Percentiles rank a stretch among this genome's conserved stretches.
These are phyloP conservation scores for Bombyx mori DNA, from an alignment of 1,140 invertebrate species.

Conservation along the genomic window DNA sequence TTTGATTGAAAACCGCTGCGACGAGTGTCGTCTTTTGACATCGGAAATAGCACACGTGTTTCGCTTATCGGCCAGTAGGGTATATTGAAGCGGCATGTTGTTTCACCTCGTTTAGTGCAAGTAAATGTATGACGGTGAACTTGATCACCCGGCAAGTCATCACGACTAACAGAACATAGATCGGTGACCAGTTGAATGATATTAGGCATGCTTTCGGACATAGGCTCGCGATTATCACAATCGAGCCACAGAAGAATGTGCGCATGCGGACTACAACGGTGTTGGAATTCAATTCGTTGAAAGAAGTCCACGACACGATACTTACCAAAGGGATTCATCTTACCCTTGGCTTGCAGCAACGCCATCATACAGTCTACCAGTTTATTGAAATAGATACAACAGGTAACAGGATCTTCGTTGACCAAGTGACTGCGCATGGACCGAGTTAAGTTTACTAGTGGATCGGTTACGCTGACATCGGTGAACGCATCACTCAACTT, in stretches of 20 bases:
- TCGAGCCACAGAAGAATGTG: conserved; percentile 27
- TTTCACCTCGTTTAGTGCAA: conserved; percentile 17
- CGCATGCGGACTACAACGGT: conserved; percentile 28
- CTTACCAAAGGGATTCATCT: conserved; percentile 2
- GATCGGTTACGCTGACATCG: background rate
- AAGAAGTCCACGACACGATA: conserved; percentile 1
- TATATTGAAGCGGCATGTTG: conserved; percentile 1
- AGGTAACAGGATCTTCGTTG: conserved; percentile 3
- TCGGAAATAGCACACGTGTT: conserved; percentile 20
- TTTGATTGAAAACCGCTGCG: conserved; percentile 12
- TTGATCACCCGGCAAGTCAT: conserved; percentile 10
- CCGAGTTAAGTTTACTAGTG: background rate
- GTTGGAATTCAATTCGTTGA: conserved; percentile 26
- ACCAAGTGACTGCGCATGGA: conserved; percentile 3
- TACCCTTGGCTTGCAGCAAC: background rate
- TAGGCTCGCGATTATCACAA: conserved; percentile 14
- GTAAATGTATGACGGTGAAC: conserved; percentile 12
- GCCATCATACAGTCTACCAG: conserved; percentile 1
- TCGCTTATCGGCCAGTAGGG: conserved; percentile 1
- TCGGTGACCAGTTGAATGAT: conserved; percentile 16
- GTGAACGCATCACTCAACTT: conserved; percentile 1
- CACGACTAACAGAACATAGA: conserved; percentile 17
- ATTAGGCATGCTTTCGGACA: conserved; percentile 19
- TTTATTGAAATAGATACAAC: conserved; percentile 5
- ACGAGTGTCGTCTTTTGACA: conserved; percentile 15